Conservation (phyloP, 2,797 vertebrate genomes). For the Sebastes kiyomatsui region DNA sequence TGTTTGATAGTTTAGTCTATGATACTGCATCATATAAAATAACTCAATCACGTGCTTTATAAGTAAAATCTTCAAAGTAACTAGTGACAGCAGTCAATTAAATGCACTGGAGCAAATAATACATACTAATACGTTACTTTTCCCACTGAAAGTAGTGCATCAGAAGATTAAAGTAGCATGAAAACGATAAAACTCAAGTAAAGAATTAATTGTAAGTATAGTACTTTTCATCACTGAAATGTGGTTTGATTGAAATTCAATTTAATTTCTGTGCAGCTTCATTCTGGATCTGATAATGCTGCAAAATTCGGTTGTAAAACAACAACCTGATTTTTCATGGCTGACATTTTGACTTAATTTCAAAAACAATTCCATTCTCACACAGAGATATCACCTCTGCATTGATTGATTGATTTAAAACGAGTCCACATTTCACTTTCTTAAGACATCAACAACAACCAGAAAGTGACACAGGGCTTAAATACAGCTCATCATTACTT, state of each 20-base stretch:
- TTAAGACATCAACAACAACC: too few relatives aligned
- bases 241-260: background rate
- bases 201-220: background rate
- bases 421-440: too few relatives aligned
- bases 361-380: background rate
- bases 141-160: background rate
- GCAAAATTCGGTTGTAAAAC: background rate
- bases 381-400: accelerated
- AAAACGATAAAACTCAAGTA: background rate
- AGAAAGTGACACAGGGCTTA: too few relatives aligned
- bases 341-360: too few relatives aligned
- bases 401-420: too few relatives aligned
- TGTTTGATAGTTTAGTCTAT: background rate
- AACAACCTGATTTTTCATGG: background rate
- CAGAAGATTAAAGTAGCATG: background rate
- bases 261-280: background rate
- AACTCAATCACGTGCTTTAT: accelerated
- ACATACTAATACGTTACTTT: background rate
- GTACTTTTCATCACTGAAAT: background rate
- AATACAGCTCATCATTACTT: too few relatives aligned
- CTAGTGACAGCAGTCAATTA: background rate
- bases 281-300: background rate
- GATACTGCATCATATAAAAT: background rate
- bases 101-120: background rate
- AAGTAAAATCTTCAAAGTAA: background rate